Evolutionary conservation across 1,140 invertebrate genomes (phyloP).

Genomic region (Heliconius himera): DNA sequence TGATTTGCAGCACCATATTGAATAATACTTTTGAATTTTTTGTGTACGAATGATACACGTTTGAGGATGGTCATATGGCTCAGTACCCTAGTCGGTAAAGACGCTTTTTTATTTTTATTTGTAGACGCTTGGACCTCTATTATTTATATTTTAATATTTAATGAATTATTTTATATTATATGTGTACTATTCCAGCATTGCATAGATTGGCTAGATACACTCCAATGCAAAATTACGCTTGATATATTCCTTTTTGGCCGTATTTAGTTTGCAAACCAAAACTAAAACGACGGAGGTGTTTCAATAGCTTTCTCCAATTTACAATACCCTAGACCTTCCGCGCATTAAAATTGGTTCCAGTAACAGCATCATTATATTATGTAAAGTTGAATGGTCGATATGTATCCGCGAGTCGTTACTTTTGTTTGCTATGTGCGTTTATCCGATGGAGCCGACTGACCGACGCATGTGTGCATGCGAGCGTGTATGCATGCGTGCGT

Average conservation of each 20-base stretch:
- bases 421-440: slow-evolving; percentile 60
- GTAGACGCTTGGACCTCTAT: slow-evolving; percentile 64
- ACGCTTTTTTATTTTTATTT: slow-evolving; percentile 63
- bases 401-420: slow-evolving; percentile 56
- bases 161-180: slow-evolving; percentile 60
- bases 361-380: slow-evolving; percentile 26
- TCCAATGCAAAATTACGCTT: slow-evolving; percentile 66
- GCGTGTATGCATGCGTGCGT: slow-evolving; percentile 40
- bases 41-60: slow-evolving; percentile 41
- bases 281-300: slow-evolving; percentile 51
- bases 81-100: slow-evolving; percentile 51
- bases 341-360: slow-evolving; percentile 67
- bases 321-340: slow-evolving; percentile 75
- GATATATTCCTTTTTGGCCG: slow-evolving; percentile 58
- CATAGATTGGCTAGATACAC: slow-evolving; percentile 68
- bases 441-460: slow-evolving; percentile 27
- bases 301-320: slow-evolving; percentile 64
- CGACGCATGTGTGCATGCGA: slow-evolving; percentile 13
- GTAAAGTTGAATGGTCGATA: slow-evolving; percentile 36
- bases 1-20: slow-evolving; percentile 19
- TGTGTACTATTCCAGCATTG: slow-evolving; percentile 73
- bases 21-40: slow-evolving; percentile 35
- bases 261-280: slow-evolving; percentile 64
- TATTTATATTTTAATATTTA: slow-evolving; percentile 60
- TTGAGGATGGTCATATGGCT: slow-evolving; percentile 48